phyloP scores from a whole-genome alignment of 1,140 invertebrate genomes.

The Frieseomelitta varia region DNA sequence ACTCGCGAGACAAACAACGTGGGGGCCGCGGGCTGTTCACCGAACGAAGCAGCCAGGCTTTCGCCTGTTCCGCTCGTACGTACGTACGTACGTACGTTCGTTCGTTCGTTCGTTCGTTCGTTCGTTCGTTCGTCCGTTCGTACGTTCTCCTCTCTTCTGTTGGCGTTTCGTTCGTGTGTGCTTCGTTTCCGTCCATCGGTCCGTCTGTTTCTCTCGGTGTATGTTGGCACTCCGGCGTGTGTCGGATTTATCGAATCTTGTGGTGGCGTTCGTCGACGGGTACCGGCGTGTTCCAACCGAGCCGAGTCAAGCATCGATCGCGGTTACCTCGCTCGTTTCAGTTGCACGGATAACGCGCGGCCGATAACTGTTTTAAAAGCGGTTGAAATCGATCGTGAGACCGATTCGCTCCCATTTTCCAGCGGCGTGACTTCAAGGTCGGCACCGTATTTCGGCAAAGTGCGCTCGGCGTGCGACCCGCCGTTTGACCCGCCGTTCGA shows the following conservation, averaged over 20 bases:
- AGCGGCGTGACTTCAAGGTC: constrained; percentile 19
- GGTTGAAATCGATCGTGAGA: neutral
- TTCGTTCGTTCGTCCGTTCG: constrained; percentile 60
- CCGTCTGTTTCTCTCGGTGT: neutral
- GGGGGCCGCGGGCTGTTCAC: constrained; percentile 79
- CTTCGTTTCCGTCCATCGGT: constrained; percentile 45
- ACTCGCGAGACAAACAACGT: constrained; percentile 83
- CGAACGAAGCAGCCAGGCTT: constrained; percentile 68
- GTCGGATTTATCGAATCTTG: constrained; percentile 53
- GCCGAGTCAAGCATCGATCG: neutral
- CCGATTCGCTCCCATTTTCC: neutral
- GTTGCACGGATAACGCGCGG: neutral
- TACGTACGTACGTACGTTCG: constrained; percentile 42
- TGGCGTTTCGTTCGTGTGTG: constrained; percentile 48
- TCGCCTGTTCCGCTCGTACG: constrained; percentile 61
- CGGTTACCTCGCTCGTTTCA: neutral
- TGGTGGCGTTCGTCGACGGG: constrained; percentile 6
- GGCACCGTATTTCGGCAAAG: neutral
- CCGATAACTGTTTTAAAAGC: neutral
- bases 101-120: constrained; percentile 51
- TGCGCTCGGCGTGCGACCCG: neutral
- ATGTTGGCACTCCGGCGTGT: constrained; percentile 18
- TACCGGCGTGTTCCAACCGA: constrained; percentile 27
- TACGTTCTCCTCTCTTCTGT: constrained; percentile 38
- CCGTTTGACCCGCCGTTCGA: neutral